Percentiles rank a stretch among this genome's conserved stretches.
These are phyloP conservation scores for Cylindroiulus punctatus DNA, from an alignment of 2,888 invertebrate genomes.

Conservation along the genomic window DNA sequence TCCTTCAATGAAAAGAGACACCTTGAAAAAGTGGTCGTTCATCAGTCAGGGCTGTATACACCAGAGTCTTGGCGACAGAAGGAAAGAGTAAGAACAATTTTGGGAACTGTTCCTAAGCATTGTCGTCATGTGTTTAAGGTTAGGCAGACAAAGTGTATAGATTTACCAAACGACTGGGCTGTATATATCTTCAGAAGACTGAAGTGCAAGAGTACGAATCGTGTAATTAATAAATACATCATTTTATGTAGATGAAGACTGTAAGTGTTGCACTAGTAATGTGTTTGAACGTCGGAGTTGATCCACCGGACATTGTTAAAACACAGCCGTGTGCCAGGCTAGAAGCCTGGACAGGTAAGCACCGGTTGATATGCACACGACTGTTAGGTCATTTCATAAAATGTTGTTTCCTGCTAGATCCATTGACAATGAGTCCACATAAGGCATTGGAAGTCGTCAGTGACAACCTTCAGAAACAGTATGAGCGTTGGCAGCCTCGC, in stretches of 20 bases:
- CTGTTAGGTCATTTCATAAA: background rate
- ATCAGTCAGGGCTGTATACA: conserved; percentile 63
- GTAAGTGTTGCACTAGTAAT: conserved; percentile 97
- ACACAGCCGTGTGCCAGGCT: conserved; percentile 94
- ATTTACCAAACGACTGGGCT: too few relatives aligned
- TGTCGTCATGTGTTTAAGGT: too few relatives aligned
- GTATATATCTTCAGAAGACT: too few relatives aligned
- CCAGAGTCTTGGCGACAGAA: conserved; percentile 89
- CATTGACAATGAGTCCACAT: conserved; percentile 84
- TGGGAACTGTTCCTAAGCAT: too few relatives aligned
- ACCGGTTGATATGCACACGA: background rate
- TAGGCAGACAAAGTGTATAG: too few relatives aligned
- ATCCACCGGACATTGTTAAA: conserved; percentile 98
- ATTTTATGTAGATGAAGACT: conserved; percentile 86
- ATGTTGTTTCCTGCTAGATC: conserved; percentile 67
- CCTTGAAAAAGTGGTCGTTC: conserved; percentile 55
- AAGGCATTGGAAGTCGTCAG: conserved; percentile 95
- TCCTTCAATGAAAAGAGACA: conserved; percentile 81
- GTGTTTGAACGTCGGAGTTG: conserved; percentile 98
- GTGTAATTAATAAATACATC: background rate
- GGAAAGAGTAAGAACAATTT: conserved; percentile 75
- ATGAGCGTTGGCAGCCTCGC: conserved; percentile 98
- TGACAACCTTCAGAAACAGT: conserved; percentile 90
- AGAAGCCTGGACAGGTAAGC: conserved; percentile 94
- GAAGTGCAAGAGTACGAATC: too few relatives aligned